Base-by-base conservation (phyloP, 2,888 invertebrate species). In the Steinernema carpocapsae region DNA sequence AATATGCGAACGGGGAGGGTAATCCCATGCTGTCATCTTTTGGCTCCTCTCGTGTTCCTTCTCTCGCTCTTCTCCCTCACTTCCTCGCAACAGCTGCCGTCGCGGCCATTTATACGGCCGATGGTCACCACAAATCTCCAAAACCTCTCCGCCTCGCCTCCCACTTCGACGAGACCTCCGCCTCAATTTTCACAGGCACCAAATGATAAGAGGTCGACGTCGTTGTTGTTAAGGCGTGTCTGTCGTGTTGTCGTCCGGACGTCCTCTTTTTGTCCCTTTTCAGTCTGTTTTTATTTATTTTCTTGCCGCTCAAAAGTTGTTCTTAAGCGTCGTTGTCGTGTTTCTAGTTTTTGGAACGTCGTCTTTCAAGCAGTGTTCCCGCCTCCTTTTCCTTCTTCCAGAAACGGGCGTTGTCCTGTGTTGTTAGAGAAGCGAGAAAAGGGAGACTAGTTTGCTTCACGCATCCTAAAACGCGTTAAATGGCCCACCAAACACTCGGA, bases 21-120 rank as follows among this genome's bases (percentile, higher is more conserved):
- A 64, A 64, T 64, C 64, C 64, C 64, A 64, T 64, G 64, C 64
- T 64, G 64, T 64, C 64, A 64, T 48, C 64, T n/a, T 64, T 37
- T 37, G 37, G 37, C 48, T 17, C 64, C 7, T 32, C 64, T 64
- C 32, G 26, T 37, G 37, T 37, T 37, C 37, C 37, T 37, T 19
- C 14, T 12, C 26, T 26, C 32, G 64, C 32, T 64, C 64, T n/a
- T 64, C 32, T 64, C 64, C 37, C 64, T 64, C 32, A 64, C 64
- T 64, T 64, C 32, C 64, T 64, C 29, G 64, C 64, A 64, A 64
- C 64, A 64, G 64, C 64, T 64, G 64, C 64, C 32, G 64, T 32
- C 64, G 64, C 64, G 64, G 64, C 32, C 64, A 64, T 64, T 64
- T 64, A 64, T 64, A 64, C 64, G 32, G 19, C 64, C 32, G 64